A percentile compares a stretch with the other conserved stretches of the same genome.
Conservation (phyloP, 53 echinoderm and acorn worm genomes). For the Hippasteria phrygiana region DNA sequence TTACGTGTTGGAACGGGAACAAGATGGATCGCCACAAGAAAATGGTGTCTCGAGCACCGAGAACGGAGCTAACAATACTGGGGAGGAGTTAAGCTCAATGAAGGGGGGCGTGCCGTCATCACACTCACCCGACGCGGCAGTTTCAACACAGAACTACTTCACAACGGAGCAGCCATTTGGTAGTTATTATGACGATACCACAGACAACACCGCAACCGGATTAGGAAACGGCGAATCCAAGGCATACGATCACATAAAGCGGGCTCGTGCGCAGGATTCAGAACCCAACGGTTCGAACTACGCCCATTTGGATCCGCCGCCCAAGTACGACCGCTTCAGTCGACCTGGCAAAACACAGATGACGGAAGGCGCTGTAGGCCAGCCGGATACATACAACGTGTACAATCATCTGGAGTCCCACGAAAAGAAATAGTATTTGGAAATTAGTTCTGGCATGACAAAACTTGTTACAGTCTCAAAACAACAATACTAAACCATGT, state of each 20-base stretch:
- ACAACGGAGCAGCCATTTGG: background rate
- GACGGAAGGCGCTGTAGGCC: background rate
- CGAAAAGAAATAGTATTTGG: background rate
- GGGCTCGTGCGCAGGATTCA: background rate
- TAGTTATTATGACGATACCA: background rate
- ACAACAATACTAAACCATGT: too few relatives aligned
- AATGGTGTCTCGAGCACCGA: background rate
- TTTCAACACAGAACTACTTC: background rate
- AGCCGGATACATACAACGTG: background rate
- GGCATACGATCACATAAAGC: slow-evolving; percentile 1
- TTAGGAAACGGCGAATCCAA: background rate
- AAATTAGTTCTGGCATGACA: too few relatives aligned
- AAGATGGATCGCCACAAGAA: too few relatives aligned
- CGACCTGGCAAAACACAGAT: background rate
- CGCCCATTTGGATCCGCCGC: background rate
- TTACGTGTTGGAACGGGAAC: background rate
- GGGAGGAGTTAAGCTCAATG: background rate
- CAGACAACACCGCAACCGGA: too few relatives aligned
- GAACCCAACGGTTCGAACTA: background rate
- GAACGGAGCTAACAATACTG: background rate
- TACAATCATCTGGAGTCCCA: background rate
- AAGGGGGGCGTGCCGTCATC: background rate
- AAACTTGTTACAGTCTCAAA: too few relatives aligned
- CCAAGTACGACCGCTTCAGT: background rate
- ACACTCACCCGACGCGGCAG: too few relatives aligned